A percentile compares a stretch with the other conserved stretches of the same genome.
These are phyloP conservation scores for Eristalis pertinax DNA, from an alignment of 2,888 invertebrate species.

Conservation along the genomic window DNA sequence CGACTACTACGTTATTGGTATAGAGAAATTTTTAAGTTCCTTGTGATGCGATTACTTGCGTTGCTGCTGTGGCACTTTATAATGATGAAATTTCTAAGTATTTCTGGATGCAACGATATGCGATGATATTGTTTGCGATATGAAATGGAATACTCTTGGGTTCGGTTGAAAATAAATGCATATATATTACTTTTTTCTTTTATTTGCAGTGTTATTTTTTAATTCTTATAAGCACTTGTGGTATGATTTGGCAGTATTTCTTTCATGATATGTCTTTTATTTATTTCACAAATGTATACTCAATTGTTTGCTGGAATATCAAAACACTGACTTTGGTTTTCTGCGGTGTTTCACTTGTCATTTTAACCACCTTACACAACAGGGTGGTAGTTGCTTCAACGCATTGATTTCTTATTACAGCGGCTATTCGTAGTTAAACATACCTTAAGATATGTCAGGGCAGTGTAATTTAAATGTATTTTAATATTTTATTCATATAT, in stretches of 20 bases:
- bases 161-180: neutral
- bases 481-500: too few species aligned
- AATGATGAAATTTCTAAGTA: slow-evolving; percentile 63
- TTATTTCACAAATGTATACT: neutral
- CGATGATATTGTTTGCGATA: slow-evolving; percentile 38
- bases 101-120: slow-evolving; percentile 23
- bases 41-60: slow-evolving; percentile 73
- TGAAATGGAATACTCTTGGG: slow-evolving; percentile 3
- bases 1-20: slow-evolving; percentile 58
- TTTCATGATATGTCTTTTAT: slow-evolving; percentile 44
- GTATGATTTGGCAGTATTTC: slow-evolving; percentile 17
- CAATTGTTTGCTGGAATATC: neutral
- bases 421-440: neutral
- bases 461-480: too few species aligned
- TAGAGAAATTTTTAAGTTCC: slow-evolving; percentile 74
- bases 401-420: neutral
- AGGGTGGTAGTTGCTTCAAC: neutral
- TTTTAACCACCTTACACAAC: slow-evolving; percentile 21
- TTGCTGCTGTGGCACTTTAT: slow-evolving; percentile 64
- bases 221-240: neutral
- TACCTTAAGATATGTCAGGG: neutral
- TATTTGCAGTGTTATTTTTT: neutral
- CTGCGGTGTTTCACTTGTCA: slow-evolving; percentile 61
- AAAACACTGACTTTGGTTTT: slow-evolving; percentile 33
- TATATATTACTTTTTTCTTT: neutral